Evolutionary conservation across 2,113 vertebrate species (phyloP).

Genomic region (Dromas ardeola): DNA sequence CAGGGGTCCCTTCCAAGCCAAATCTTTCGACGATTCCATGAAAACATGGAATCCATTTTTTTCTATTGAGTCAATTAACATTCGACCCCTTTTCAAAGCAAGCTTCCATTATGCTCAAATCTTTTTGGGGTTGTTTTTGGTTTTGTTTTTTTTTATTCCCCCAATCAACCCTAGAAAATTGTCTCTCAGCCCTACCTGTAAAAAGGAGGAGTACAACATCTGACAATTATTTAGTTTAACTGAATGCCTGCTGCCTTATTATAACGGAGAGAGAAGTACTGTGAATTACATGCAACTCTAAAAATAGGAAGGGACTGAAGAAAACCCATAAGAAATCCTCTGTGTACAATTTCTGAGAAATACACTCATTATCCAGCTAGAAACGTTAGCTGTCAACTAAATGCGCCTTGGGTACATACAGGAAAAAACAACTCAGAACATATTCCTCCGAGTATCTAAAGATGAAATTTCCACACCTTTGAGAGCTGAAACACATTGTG

Average conservation of each 20-base stretch:
- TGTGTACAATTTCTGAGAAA: background rate
- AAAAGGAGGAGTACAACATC: background rate
- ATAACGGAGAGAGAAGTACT: background rate
- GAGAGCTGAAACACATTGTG: background rate
- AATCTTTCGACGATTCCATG: background rate
- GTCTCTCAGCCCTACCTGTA: background rate
- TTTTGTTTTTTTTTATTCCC: background rate
- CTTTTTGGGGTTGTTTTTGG: background rate
- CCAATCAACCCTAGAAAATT: background rate
- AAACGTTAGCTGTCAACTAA: background rate
- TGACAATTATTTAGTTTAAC: background rate
- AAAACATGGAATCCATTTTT: background rate
- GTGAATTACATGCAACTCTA: background rate
- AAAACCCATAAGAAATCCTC: background rate
- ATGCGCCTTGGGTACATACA: background rate
- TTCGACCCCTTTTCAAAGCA: background rate
- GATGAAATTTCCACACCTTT: background rate
- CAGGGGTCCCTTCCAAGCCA: background rate
- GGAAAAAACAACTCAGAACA: conserved; percentile 8
- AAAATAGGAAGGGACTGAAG: conserved; percentile 14
- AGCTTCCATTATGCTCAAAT: background rate
- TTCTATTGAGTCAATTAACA: background rate
- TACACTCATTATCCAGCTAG: background rate
- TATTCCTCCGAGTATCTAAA: background rate
- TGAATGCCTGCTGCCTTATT: background rate